Base-by-base conservation (phyloP, 2,888 invertebrate species). In the Thecophora atra region DNA sequence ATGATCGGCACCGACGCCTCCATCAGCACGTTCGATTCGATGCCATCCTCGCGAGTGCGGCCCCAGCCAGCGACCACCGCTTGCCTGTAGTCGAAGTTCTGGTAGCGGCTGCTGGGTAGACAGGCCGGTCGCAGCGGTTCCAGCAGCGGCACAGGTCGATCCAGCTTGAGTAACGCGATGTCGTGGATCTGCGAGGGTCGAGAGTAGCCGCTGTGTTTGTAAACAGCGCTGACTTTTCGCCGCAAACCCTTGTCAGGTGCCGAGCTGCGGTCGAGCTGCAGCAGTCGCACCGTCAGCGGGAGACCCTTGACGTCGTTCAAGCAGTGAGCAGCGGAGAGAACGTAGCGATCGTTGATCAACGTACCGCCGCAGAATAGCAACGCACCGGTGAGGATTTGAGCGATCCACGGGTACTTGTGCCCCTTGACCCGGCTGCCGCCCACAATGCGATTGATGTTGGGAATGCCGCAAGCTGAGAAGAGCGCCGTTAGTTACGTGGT, bases 351-450 rank as follows among this genome's bases (percentile, higher is more conserved):
- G 64, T 84, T 86, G 72, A 86, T 85, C 72, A 86, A 75, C 37
- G 85, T 79, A 73, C 84, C 86, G 51, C 85, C 86, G 67, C 86
- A 86, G 73, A 82, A 86, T 28, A 85, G 80, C 21, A 80, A 77
- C 6, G 76, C 65, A 3, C 75, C 78, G 64, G 78, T 79, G 3
- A 83, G 68, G 63, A 86, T 77, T 74, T 86, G 86, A 0, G 82
- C 84, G 24, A 84, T 85, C 86, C 86, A 86, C 8, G 86, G 85
- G 76, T 85, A 85, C 75, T 86, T 86, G 74, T 86, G 85, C 71
- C 78, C 76, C 54, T 79, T 81, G 62, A 86, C 85, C 42, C 78
- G 78, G 52, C 78, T 78, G 51, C 86, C 86, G 72, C 86, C 86
- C 73, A 86, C 81, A 79, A 86, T 85, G 75, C 85, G 82, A 78